Evolutionary conservation across 2,113 vertebrate species (phyloP), one percentile per base, ranked within the genome.

Genomic region (Dicaeum eximium): DNA sequence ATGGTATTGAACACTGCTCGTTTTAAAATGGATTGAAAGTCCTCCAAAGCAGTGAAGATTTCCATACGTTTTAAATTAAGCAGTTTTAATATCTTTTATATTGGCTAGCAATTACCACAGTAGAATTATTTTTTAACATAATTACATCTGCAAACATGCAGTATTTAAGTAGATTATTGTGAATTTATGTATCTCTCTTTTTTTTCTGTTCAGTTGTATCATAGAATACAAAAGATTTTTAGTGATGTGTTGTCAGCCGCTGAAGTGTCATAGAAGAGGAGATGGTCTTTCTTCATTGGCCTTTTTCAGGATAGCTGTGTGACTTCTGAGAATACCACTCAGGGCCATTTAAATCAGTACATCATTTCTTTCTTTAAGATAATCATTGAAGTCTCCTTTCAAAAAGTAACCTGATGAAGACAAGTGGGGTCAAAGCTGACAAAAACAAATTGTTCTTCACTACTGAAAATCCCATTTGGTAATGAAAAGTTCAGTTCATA

Each of bases 31-130:
- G 57, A 72, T 80, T 88, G 88, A 94, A 90, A 97, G 51, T 22
- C 40, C 35, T 72, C 62, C 20, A 78, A 51, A 94, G 56, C 7
- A 38, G 23, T 54, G 40, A 83, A 84, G 61, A 40, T 88, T 96
- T 95, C 84, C 15, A 25, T 91, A 28, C 81, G 54, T 71, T 97
- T 97, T 95, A 97, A 96, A 70, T 94, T 84, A 96, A 47, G 42
- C 58, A 71, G 92, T 94, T 97, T 96, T 77, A 94, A 94, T 95
- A 90, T 79, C 21, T 95, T 97, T 95, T 92, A 50, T 94, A 88
- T 95, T 95, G 92, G 53, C 37, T 94, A 91, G 50, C 23, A 92
- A 85, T 96, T 97, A 83, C 83, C 83, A 86, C 31, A 91, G 96
- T 91, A 73, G 48, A 96, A 18, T 53, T 56, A 20, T 13, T 28